phyloP scores from a whole-genome alignment of 2,888 invertebrate species.

The Miltochrista miniata region DNA sequence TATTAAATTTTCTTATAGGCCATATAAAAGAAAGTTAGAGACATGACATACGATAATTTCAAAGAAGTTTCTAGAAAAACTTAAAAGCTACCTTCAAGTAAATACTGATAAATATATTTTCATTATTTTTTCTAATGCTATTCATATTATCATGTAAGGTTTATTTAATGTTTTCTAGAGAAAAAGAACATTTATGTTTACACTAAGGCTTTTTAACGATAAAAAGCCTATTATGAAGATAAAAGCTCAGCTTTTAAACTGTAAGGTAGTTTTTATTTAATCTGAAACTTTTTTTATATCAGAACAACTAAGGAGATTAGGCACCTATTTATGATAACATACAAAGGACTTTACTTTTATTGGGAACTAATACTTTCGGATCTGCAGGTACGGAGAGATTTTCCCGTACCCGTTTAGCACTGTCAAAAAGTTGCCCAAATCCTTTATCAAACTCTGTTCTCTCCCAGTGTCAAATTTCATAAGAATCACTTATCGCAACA shows the following conservation, averaged over 20 bases:
- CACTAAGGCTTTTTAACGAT: not conserved
- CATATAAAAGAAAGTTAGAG: not conserved
- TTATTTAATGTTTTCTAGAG: not conserved
- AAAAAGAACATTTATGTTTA: not conserved
- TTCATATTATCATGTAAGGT: not conserved
- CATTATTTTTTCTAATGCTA: not conserved
- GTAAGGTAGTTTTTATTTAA: not conserved
- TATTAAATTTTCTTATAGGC: not conserved
- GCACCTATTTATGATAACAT: too few relatives aligned
- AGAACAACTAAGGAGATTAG: not conserved
- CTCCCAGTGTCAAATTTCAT: too few relatives aligned
- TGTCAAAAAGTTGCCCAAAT: too few relatives aligned
- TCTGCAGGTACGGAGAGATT: too few relatives aligned
- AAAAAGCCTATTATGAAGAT: not conserved
- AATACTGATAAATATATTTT: not conserved
- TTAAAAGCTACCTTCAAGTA: not conserved
- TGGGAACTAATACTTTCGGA: too few relatives aligned
- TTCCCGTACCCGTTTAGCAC: too few relatives aligned
- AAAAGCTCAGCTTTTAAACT: not conserved
- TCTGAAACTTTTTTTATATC: not conserved
- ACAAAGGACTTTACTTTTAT: not conserved
- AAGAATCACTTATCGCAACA: too few relatives aligned
- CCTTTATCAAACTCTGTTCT: too few relatives aligned
- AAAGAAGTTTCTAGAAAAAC: not conserved
- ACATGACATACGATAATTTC: not conserved